Evolutionary conservation across 2,888 invertebrate species (phyloP), one percentile per base, ranked within the genome.

Genomic region (Patella depressa): DNA sequence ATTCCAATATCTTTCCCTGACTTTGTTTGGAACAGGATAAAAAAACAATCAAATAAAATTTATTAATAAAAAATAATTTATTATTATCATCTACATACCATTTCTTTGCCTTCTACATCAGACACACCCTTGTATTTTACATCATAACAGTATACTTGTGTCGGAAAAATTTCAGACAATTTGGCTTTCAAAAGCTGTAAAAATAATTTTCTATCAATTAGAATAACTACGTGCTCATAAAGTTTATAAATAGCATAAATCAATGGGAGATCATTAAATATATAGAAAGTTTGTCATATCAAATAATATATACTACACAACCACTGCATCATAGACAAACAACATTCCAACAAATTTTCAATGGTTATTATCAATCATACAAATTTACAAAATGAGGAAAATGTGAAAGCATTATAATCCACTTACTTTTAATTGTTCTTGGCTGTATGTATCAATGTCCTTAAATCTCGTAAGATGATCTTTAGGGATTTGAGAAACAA

Each of bases 391-490:
- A 45, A 5, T 4, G 1, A 5, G 45, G 45, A 45, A 45, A 9
- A 45, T 45, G 9, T 45, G 45, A 45, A 45, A 45, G 45, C 45
- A 9, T 45, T 45, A 45, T 2, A n/a, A 17, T 55, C 2, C 34
- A 54, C 71, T 70, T 83, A 87, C 88, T 83, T 85, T 82, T 11
- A 89, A 76, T 70, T 89, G 89, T 71, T 85, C 74, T 45, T 72
- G 76, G 53, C 81, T 79, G 9, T 86, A 59, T 3, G 80, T 57
- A 53, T 86, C 85, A 53, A 75, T 74, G 57, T 89, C 88, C n/a
- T 78, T 75, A 82, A 87, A 89, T 74, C 83, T 79, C 15, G 71
- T 53, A 1, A 75, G 29, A 54, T 85, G 81, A 14, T 80, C 73
- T 15, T 81, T 79, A 34, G 90, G 88, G 2, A 90, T 77, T n/a